Conservation (phyloP, 30 jellyfish, hydroid and myxozoan species). For the Hydractinia symbiolongicarpus region DNA sequence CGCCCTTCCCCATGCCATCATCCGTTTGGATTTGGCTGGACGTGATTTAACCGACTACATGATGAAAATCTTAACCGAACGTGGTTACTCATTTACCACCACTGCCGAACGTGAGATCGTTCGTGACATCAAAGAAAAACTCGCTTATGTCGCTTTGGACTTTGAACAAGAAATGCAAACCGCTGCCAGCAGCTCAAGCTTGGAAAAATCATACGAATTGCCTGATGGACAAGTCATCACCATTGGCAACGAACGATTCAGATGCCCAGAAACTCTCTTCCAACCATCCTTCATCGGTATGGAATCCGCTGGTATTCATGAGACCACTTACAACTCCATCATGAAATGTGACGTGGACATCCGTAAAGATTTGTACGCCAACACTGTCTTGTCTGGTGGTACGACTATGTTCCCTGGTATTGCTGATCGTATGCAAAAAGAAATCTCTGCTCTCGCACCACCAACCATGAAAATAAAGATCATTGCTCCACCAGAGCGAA, state of each 20-base stretch:
- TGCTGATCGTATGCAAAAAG: slow-evolving; percentile 99
- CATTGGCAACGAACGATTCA: slow-evolving; percentile 99
- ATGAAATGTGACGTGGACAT: slow-evolving; percentile 99
- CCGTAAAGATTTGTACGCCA: slow-evolving; percentile 99
- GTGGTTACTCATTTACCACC: slow-evolving; percentile 99
- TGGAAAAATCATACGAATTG: slow-evolving; percentile 99
- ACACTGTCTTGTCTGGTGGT: slow-evolving; percentile 99
- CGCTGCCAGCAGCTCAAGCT: slow-evolving; percentile 99
- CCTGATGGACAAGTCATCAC: slow-evolving; percentile 99
- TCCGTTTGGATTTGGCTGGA: slow-evolving; percentile 99
- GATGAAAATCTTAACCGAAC: slow-evolving; percentile 99
- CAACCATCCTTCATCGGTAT: slow-evolving; percentile 99
- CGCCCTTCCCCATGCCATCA: slow-evolving; percentile 99
- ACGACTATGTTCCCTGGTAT: slow-evolving; percentile 99
- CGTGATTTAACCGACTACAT: slow-evolving; percentile 99
- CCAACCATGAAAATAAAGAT: slow-evolving; percentile 99
- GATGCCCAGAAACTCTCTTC: slow-evolving; percentile 99
- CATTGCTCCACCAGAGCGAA: slow-evolving; percentile 99
- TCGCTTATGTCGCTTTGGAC: slow-evolving; percentile 99
- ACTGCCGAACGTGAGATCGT: slow-evolving; percentile 99
- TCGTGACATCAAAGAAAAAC: slow-evolving; percentile 99
- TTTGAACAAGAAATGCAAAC: slow-evolving; percentile 99
- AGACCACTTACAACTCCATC: slow-evolving; percentile 99
- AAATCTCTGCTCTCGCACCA: slow-evolving; percentile 99
- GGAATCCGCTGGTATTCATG: slow-evolving; percentile 99